These are phyloP conservation scores for Progne subis DNA, from an alignment of 2,113 vertebrate genomes.

Conservation along the genomic window DNA sequence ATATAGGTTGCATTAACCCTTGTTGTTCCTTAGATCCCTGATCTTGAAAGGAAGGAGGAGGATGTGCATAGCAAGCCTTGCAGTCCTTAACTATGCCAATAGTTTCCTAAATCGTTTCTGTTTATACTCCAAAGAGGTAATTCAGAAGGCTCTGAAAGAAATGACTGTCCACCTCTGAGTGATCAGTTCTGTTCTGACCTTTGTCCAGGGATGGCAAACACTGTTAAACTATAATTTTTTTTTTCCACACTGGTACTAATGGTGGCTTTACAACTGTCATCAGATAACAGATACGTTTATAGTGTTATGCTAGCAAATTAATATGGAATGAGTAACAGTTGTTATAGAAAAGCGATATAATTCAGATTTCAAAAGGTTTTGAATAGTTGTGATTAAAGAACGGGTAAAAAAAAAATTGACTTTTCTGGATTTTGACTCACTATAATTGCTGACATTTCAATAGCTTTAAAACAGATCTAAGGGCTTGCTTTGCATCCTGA, in stretches of 20 bases:
- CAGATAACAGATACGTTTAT: neutral
- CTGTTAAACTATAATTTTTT: neutral
- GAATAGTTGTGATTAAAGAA: slow-evolving; percentile 14
- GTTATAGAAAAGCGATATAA: neutral
- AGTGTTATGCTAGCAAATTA: neutral
- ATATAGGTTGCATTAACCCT: neutral
- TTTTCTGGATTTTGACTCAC: neutral
- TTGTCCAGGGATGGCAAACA: neutral
- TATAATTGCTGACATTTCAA: slow-evolving; percentile 15
- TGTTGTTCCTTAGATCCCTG: neutral
- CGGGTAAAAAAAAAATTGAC: neutral
- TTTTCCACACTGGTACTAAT: neutral
- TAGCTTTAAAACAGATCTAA: neutral
- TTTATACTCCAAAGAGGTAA: neutral
- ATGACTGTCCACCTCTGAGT: neutral
- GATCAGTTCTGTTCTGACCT: neutral
- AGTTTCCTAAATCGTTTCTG: neutral
- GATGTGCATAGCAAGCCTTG: neutral
- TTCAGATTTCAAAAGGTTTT: slow-evolving; percentile 11
- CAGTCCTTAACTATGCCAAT: neutral
- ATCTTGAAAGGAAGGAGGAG: neutral
- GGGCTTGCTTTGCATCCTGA: neutral
- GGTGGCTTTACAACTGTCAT: neutral
- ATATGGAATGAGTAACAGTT: neutral
- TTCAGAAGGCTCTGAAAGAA: neutral